Evolutionary conservation across 2,888 invertebrate species (phyloP).

Genomic region (Acronicta aceris): DNA sequence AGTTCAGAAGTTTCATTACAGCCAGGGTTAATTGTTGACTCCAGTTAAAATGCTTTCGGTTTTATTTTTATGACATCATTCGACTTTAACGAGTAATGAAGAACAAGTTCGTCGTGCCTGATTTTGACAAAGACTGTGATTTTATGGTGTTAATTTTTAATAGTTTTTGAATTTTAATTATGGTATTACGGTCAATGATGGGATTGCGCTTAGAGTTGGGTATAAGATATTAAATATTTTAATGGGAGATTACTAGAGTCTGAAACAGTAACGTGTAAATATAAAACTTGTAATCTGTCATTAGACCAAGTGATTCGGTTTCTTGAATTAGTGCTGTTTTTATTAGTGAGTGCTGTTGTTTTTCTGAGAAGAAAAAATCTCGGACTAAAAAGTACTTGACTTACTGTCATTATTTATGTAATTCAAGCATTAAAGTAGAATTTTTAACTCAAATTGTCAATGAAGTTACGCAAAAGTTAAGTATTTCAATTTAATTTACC

Average conservation of each 20-base stretch:
- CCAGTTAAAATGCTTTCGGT: slow-evolving; percentile 73
- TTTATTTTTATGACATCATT: slow-evolving; percentile 80
- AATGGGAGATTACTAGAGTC: slow-evolving; percentile 19
- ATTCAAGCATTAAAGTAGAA: no score
- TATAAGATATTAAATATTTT: slow-evolving; percentile 47
- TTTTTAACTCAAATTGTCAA: no score
- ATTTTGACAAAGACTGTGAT: slow-evolving; percentile 68
- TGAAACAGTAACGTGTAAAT: neutral
- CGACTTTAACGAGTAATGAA: slow-evolving; percentile 77
- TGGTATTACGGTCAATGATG: slow-evolving; percentile 48
- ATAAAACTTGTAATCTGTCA: neutral
- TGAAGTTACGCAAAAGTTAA: no score
- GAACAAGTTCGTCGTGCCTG: slow-evolving; percentile 67
- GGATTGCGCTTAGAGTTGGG: slow-evolving; percentile 38
- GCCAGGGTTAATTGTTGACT: slow-evolving; percentile 85
- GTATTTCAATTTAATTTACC: no score
- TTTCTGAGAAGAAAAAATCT: no score
- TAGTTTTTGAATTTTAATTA: slow-evolving; percentile 57
- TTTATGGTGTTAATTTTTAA: slow-evolving; percentile 59
- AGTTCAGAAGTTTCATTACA: slow-evolving; percentile 86
- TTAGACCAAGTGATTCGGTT: neutral
- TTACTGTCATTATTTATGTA: no score
- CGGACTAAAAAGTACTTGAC: no score
- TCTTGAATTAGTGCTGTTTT: no score
- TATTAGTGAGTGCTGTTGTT: no score